phyloP scores from a whole-genome alignment of 2,797 vertebrate genomes.

The Borostomias antarcticus region DNA sequence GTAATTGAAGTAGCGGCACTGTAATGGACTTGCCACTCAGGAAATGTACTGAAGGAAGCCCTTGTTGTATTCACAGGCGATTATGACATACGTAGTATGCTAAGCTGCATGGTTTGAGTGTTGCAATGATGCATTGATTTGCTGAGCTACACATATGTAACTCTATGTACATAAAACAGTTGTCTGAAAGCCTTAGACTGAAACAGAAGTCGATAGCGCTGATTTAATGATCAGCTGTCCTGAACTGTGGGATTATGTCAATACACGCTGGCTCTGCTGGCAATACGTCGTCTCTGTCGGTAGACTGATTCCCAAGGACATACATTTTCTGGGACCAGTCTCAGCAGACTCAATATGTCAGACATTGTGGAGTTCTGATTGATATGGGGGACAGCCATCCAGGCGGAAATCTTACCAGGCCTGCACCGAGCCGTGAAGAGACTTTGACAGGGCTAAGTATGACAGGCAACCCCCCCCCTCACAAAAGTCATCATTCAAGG shows the following conservation, averaged over 20 bases:
- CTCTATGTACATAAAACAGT: not conserved
- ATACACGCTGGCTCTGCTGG: slow-evolving; percentile 8
- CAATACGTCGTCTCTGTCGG: slow-evolving; percentile 26
- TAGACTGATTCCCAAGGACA: slow-evolving; percentile 35
- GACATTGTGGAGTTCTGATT: slow-evolving; percentile 49
- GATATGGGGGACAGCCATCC: slow-evolving; percentile 56
- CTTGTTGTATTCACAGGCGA: not conserved
- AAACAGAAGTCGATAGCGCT: too few relatives aligned
- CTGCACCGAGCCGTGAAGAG: slow-evolving; percentile 33
- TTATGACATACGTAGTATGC: not conserved
- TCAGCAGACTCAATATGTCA: slow-evolving; percentile 48
- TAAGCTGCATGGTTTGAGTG: not conserved
- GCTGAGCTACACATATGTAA: not conserved
- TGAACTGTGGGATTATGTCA: not conserved
- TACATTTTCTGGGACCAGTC: slow-evolving; percentile 37
- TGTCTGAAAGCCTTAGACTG: not conserved
- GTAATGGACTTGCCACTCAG: not conserved
- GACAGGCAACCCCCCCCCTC: slow-evolving; percentile 26
- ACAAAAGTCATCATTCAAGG: slow-evolving; percentile 22
- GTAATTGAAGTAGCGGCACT: not conserved
- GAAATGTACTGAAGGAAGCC: not conserved
- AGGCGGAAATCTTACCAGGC: slow-evolving; percentile 49
- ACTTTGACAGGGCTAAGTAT: slow-evolving; percentile 31
- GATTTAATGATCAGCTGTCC: not conserved
- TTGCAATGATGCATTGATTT: not conserved